Evolutionary conservation across 2,113 vertebrate genomes (phyloP).

Genomic region (Anas platyrhynchos): DNA sequence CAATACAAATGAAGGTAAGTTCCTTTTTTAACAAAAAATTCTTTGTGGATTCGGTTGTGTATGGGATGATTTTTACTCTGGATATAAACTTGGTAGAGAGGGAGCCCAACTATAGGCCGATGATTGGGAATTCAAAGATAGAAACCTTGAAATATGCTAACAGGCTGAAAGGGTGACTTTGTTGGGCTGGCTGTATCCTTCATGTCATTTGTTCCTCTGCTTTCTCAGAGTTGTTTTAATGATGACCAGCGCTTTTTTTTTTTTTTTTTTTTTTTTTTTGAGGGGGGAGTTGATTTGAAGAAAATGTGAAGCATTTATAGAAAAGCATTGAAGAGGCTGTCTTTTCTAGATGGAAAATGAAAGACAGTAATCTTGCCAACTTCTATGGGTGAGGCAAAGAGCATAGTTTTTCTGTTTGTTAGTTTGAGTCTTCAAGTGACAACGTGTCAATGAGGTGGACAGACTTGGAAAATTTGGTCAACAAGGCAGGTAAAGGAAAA

Average conservation of each 20-base stretch:
- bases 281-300: neutral
- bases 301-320: neutral
- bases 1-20: neutral
- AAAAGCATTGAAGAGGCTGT: neutral
- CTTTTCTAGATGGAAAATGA: neutral
- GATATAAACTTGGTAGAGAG: neutral
- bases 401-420: neutral
- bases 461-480: neutral
- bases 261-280: neutral
- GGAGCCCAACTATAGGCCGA: neutral
- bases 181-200: neutral
- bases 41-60: neutral
- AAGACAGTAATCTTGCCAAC: neutral
- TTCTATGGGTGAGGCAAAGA: neutral
- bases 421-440: neutral
- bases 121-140: neutral
- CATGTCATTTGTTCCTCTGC: neutral
- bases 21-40: accelerated
- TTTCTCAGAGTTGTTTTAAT: neutral
- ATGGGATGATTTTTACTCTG: neutral
- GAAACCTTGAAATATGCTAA: neutral
- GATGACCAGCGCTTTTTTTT: neutral
- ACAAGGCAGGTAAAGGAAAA: neutral
- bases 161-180: neutral
- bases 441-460: neutral